Percentiles rank a stretch among this genome's conserved stretches.
These are phyloP conservation scores for Phortica okadai DNA, from an alignment of 2,888 invertebrate genomes.

Conservation along the genomic window DNA sequence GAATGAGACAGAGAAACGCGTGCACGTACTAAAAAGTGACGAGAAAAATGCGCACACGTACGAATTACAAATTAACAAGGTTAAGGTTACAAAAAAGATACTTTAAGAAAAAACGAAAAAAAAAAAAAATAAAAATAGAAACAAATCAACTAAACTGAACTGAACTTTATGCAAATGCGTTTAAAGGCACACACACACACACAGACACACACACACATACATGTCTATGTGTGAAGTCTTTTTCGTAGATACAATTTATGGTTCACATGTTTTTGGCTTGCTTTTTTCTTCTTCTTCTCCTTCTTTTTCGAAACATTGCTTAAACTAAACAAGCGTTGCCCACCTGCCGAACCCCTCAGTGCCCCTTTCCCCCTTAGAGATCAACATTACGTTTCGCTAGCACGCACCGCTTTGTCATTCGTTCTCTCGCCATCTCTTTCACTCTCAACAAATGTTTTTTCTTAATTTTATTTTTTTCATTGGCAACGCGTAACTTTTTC, in stretches of 20 bases:
- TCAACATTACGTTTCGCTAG: too few species aligned
- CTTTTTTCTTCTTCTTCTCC: too few species aligned
- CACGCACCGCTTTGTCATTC: too few species aligned
- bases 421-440: too few species aligned
- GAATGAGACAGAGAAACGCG: too few species aligned
- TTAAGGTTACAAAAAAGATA: conserved; percentile 16
- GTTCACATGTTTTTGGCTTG: too few species aligned
- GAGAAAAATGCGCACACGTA: conserved; percentile 17
- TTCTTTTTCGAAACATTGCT: too few species aligned
- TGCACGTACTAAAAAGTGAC: background rate
- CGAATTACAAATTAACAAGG: conserved; percentile 18
- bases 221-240: background rate
- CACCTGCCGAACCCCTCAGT: too few species aligned
- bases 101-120: background rate
- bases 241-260: background rate
- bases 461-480: background rate
- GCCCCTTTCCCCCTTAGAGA: too few species aligned
- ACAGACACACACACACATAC: background rate
- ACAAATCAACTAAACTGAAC: background rate
- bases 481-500: background rate
- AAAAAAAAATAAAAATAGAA: too few species aligned
- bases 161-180: background rate
- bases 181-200: background rate
- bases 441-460: too few species aligned
- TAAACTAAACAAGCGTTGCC: too few species aligned